phyloP scores from a whole-genome alignment of 2,888 invertebrate species.

The Xestia c-nigrum region DNA sequence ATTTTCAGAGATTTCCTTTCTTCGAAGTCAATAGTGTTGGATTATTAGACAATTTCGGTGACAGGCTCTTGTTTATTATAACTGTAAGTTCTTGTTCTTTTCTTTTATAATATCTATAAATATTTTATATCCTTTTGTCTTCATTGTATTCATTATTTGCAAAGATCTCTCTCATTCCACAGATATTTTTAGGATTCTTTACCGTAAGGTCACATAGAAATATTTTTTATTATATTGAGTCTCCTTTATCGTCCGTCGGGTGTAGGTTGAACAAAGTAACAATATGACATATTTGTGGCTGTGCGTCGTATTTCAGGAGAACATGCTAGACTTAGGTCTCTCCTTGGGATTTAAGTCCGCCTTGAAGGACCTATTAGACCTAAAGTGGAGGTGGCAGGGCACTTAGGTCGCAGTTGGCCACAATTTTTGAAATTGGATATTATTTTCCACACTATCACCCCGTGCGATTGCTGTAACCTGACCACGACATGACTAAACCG shows the following conservation, averaged over 20 bases:
- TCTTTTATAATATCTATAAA: not conserved
- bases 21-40: conserved; percentile 4
- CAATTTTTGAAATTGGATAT: no score
- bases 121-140: conserved; percentile 2
- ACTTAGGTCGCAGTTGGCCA: not conserved
- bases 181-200: not conserved
- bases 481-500: not conserved
- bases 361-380: not conserved
- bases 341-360: not conserved
- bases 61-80: conserved; percentile 8
- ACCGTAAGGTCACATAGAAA: not conserved
- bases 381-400: not conserved
- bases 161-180: not conserved
- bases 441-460: no score
- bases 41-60: conserved; percentile 7
- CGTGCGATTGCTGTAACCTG: not conserved
- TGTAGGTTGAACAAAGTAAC: not conserved
- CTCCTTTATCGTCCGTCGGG: not conserved
- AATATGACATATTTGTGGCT: not conserved
- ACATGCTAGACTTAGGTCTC: not conserved
- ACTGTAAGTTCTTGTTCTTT: conserved; percentile 18
- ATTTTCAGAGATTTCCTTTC: conserved; percentile 31
- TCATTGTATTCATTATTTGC: conserved; percentile 9
- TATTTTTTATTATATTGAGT: not conserved
- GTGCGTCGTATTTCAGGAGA: not conserved